These are phyloP conservation scores for Stenchaetothrips biformis DNA, from an alignment of 2,888 invertebrate species.

Conservation along the genomic window DNA sequence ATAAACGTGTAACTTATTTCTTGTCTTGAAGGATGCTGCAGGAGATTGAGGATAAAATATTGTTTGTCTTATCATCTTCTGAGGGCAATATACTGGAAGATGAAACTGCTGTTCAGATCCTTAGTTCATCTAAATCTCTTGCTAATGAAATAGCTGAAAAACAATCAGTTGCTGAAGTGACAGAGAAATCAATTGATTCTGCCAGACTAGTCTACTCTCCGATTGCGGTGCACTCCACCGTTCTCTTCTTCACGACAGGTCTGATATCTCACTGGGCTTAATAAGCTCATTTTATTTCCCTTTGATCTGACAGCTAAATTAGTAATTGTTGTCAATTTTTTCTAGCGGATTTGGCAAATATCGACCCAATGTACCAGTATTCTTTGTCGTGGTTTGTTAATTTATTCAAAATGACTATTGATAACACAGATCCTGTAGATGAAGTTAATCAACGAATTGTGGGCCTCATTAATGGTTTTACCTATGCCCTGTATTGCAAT, in stretches of 20 bases:
- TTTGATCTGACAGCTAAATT: background rate
- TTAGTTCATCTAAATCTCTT: conserved; percentile 84
- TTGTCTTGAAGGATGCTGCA: conserved; percentile 59
- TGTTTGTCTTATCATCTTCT: conserved; percentile 67
- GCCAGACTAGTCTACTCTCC: conserved; percentile 83
- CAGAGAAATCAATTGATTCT: conserved; percentile 83
- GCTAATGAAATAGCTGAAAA: conserved; percentile 89
- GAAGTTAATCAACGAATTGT: conserved; percentile 67
- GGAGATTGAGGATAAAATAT: conserved; percentile 86
- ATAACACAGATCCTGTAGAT: conserved; percentile 79
- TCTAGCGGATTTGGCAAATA: conserved; percentile 75
- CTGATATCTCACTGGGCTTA: conserved; percentile 36
- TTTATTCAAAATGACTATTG: conserved; percentile 78
- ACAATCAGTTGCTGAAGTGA: conserved; percentile 81
- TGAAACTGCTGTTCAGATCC: conserved; percentile 81
- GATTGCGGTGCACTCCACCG: conserved; percentile 83
- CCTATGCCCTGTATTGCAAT: conserved; percentile 82
- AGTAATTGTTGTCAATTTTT: conserved; percentile 36
- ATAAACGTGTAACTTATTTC: conserved; percentile 8
- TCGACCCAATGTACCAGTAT: conserved; percentile 98
- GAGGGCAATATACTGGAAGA: conserved; percentile 82
- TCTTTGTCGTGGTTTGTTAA: conserved; percentile 91
- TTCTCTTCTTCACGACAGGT: conserved; percentile 88
- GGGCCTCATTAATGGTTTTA: conserved; percentile 75
- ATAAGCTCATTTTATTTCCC: conserved; percentile 6